Evolutionary conservation across 2,888 invertebrate genomes (phyloP), one percentile per base, ranked within the genome.

Genomic region (Leucania comma): DNA sequence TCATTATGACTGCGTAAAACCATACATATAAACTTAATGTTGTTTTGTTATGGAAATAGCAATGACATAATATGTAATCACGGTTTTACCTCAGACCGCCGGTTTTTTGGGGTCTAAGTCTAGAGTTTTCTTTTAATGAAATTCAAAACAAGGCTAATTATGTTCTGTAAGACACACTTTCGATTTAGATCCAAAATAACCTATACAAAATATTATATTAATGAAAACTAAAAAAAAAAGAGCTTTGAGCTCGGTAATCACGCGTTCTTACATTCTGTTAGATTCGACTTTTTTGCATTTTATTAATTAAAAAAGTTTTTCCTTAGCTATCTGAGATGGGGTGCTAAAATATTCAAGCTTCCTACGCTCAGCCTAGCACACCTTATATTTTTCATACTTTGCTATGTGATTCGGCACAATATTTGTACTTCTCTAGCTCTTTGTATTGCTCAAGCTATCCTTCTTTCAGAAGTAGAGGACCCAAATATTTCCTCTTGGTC

Each of bases 11-110:
- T 64, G 46, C 46, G 48, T 62, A 70, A 70, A 73, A 53, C 29
- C 54, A 48, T 58, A 50, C 42, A 42, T 17, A 42, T 42, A 17
- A 42, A 42, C 5, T 42, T 42, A 42, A 42, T 42, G 42, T 50
- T 51, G 24, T 22, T 68, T 53, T 51, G 20, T 22, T 66, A 80
- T 80, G 68, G 71, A 71, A 72, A 72, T 79, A 68, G 54, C 51
- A 53, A 82, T 75, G 68, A 79, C 64, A 71, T 71, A 22, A 68
- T 71, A 35, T 57, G 56, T 3, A 12, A 57, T 22, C 22, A 3
- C 2, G 5, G 8, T 6, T n/a, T n/a, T n/a, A n/a, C 5, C 32
- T 12, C 32, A 9, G 56, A 12, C 6, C 32, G 22, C 22, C 0
- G 14, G 14, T 56, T 22, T 32, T 22, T 9, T 5, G 14, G 35